Conservation (phyloP, 2,888 invertebrate species). For the Furcula furcula region DNA sequence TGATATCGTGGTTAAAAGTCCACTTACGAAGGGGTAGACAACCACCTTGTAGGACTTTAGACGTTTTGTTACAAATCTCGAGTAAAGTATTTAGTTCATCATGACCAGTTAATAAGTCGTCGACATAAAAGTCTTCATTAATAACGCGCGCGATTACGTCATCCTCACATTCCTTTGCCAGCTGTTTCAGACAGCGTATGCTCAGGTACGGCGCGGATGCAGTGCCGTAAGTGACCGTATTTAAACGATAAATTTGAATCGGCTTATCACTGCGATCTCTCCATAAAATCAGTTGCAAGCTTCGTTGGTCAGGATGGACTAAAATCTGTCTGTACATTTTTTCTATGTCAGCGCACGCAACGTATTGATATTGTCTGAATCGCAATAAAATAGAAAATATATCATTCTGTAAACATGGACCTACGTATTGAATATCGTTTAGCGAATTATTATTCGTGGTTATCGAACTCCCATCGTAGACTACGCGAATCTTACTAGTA, state of each 20-base stretch:
- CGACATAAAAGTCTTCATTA: conserved; percentile 1
- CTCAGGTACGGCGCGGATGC: conserved; percentile 5
- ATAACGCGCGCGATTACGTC: neutral
- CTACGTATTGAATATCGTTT: conserved; percentile 17
- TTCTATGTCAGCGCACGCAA: conserved; percentile 13
- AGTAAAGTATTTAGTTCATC: neutral
- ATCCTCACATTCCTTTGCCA: conserved; percentile 1
- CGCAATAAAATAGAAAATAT: conserved; percentile 16
- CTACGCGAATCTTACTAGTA: conserved; percentile 20
- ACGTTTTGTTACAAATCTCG: conserved; percentile 3
- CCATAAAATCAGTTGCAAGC: neutral
- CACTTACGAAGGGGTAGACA: conserved; percentile 3
- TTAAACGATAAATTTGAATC: neutral
- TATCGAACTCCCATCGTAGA: too few relatives aligned
- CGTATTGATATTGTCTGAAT: conserved; percentile 13
- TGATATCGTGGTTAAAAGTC: conserved; percentile 1
- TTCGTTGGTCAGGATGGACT: too few relatives aligned
- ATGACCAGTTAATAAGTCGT: neutral
- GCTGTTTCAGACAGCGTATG: conserved; percentile 2
- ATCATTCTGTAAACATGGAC: conserved; percentile 17
- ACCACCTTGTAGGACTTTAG: neutral
- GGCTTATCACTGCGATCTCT: neutral
- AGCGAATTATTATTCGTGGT: conserved; percentile 12
- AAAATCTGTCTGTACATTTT: conserved; percentile 11
- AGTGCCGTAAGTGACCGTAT: conserved; percentile 1